phyloP scores from a whole-genome alignment of 92 coral and sea anemone species.

The Porites lobata region DNA sequence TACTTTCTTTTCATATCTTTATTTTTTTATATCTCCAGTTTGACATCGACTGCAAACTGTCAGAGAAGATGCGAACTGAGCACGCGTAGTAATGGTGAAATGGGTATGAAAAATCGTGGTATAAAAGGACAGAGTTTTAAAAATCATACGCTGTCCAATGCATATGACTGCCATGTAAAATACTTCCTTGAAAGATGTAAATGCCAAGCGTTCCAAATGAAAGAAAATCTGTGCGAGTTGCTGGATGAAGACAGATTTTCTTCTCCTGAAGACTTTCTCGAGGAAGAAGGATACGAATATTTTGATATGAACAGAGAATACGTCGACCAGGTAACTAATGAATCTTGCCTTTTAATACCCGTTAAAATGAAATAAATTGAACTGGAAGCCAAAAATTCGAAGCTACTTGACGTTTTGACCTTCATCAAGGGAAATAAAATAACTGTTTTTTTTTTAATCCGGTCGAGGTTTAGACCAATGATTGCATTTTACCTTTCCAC shows the following conservation, averaged over 20 bases:
- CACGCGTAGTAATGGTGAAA: not conserved
- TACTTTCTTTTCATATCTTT: not conserved
- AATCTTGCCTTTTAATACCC: no score
- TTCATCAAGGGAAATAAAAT: no score
- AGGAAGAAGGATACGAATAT: not conserved
- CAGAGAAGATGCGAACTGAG: not conserved
- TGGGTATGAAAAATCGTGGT: conserved; percentile 13
- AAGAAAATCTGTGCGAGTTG: conserved; percentile 28
- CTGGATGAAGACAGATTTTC: conserved; percentile 31
- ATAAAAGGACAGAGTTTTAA: conserved; percentile 43
- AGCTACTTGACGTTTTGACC: no score
- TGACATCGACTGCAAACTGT: not conserved
- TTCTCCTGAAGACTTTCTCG: conserved; percentile 18
- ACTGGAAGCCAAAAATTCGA: no score
- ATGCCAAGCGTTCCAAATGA: conserved; percentile 51
- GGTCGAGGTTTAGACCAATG: no score
- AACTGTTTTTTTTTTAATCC: no score
- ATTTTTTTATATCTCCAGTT: not conserved
- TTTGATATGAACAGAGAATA: conserved; percentile 31
- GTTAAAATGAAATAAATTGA: no score
- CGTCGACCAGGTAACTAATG: not conserved
- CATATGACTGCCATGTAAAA: conserved; percentile 19
- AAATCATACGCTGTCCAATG: conserved; percentile 20
- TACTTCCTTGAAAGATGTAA: conserved; percentile 50
- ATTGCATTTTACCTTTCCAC: no score